Conservation (phyloP, 2,113 vertebrate species). For the Bubalus kerabau region DNA sequence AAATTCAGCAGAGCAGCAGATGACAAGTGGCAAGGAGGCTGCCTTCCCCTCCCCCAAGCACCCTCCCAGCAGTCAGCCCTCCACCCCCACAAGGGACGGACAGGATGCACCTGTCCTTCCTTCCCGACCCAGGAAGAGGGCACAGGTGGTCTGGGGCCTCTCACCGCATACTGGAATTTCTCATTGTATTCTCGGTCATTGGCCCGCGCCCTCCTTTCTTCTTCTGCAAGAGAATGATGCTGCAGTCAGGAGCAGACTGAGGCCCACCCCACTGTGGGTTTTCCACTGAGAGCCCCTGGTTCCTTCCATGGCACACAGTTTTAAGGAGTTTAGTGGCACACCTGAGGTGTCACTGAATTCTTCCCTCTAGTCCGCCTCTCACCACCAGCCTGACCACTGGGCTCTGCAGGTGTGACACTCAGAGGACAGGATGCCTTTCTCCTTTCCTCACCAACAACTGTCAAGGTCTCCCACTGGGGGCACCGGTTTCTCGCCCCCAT, state of each 20-base stretch:
- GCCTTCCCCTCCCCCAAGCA: background rate
- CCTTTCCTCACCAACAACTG: background rate
- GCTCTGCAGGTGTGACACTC: background rate
- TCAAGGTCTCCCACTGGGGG: background rate
- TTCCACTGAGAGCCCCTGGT: background rate
- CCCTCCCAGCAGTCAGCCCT: background rate
- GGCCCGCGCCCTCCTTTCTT: conserved; percentile 90
- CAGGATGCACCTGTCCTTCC: background rate
- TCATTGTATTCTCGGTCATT: conserved; percentile 94
- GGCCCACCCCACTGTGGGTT: background rate
- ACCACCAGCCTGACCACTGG: background rate
- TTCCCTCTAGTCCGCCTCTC: background rate
- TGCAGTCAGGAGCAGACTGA: background rate
- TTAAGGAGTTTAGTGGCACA: background rate
- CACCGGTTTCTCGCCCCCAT: background rate
- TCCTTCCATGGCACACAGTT: background rate
- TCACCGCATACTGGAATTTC: conserved; percentile 95
- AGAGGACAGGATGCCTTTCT: background rate
- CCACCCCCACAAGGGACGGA: background rate
- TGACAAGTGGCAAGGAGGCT: background rate
- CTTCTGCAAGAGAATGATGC: conserved; percentile 82
- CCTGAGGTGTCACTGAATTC: background rate
- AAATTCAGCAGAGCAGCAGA: background rate
- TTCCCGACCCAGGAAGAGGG: too few species aligned
- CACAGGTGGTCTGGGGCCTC: conserved; percentile 37